Base-by-base conservation (phyloP, 1,140 invertebrate genomes). In the Drosophila tsacasi region DNA sequence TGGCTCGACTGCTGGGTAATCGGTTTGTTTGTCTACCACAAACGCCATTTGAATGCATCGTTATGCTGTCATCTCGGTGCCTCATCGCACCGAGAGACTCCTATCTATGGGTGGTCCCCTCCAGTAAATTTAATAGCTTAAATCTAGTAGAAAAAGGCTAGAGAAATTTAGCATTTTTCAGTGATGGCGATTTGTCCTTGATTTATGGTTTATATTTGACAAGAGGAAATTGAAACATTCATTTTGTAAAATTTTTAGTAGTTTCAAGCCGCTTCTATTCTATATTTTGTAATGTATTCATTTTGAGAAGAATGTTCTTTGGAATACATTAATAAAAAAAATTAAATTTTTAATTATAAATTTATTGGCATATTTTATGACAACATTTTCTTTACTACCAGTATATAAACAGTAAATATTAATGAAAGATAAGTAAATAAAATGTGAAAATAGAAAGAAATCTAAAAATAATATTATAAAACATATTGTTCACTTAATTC, bases 11-110 rank as follows among this genome's bases (percentile, higher is more conserved):
- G 84, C 84, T 87, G 84, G 66, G 84, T 87, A 87, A 87, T 87
- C 84, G 84, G 77, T 75, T 87, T 87, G 83, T 87, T 87, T 87
- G 74, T 90, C 77, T 79, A 66, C 75, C 73, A 77, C 79, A 74
- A 83, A 55, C 66, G 65, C 58, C 71, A 82, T 59, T 89, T 87
- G 84, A 81, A 79, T 86, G 77, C 77, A 76, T 78, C 74, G 84
- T 87, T 87, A 89, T 89, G 81, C 80, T 78, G 72, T 81, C 77
- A 77, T 87, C 60, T 37, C 25, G 42, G 39, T 27, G 23, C 19
- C 54, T 40, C 32, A 23, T 17, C 23, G 25, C 35, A 55, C 44
- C 13, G 21, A 62, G 55, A 54, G 27, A 40, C 32, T 44, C 12
- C 30, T 37, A 35, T 23, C 25, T 23, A 17, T 23, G 66, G 69